phyloP scores from a whole-genome alignment of 2,888 invertebrate species.

The Nymphalis c-album region DNA sequence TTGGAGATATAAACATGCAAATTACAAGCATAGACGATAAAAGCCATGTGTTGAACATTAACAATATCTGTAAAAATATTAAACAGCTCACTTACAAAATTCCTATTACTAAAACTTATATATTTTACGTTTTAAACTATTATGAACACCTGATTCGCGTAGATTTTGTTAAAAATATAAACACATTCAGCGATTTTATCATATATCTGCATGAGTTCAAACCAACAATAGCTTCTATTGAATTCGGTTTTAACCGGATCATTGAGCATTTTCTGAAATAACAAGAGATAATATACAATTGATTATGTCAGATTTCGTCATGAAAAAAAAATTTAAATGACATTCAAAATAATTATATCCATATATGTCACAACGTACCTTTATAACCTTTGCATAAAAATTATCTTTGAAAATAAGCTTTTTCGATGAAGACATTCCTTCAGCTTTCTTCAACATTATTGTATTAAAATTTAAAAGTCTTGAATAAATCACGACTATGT shows the following conservation, averaged over 20 bases:
- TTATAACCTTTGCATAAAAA: slow-evolving; percentile 39
- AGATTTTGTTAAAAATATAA: slow-evolving; percentile 58
- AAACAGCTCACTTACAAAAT: slow-evolving; percentile 4
- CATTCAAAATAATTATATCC: no score
- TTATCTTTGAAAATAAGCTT: slow-evolving; percentile 42
- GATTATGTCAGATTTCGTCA: background rate
- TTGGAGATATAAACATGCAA: slow-evolving; percentile 59
- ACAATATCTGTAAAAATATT: slow-evolving; percentile 51
- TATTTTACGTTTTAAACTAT: background rate
- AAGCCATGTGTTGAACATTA: slow-evolving; percentile 59
- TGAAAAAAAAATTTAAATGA: background rate
- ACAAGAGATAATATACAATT: no score
- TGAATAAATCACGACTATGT: slow-evolving; percentile 49
- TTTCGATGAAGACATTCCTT: slow-evolving; percentile 35
- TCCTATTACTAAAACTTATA: background rate
- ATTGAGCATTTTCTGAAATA: slow-evolving; percentile 44
- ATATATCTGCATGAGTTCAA: slow-evolving; percentile 66
- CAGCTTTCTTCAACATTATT: slow-evolving; percentile 47
- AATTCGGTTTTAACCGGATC: slow-evolving; percentile 40
- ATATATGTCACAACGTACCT: slow-evolving; percentile 43
- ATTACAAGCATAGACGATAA: slow-evolving; percentile 55
- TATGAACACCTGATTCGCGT: slow-evolving; percentile 54
- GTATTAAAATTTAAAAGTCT: slow-evolving; percentile 50
- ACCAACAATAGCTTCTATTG: slow-evolving; percentile 54
- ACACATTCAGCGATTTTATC: slow-evolving; percentile 61